Base-by-base conservation (phyloP, 2,797 vertebrate genomes). In the Numenius phaeopus region DNA sequence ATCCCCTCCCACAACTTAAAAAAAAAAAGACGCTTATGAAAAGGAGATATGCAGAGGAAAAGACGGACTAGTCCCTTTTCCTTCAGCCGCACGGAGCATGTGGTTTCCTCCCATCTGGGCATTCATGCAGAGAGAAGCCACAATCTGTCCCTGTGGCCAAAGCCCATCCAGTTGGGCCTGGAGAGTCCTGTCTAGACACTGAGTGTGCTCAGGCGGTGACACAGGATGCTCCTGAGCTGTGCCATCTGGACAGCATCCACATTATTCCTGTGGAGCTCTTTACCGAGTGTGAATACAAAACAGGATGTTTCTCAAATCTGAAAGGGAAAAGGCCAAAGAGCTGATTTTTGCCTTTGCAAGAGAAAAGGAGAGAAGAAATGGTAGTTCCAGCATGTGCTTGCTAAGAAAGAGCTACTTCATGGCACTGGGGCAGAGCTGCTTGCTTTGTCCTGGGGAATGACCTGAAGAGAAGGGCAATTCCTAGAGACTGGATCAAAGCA, bases 251-350 rank as follows among this genome's bases (percentile, higher is more conserved):
- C 79, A 67, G 3, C 40, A 67, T 79, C 62, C 9, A 6, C 19
- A n/a, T 81, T 82, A 76, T 91, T 92, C 32, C 49, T 49, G 54
- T 65, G 46, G 49, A 89, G 14, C 12, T 73, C 40, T 94, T 83
- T 55, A 82, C 55, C 0, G 0, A 21, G 42, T 39, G 11, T 39
- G 73, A 39, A 57, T 84, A 66, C 69, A 89, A 92, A 96, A 32
- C 93, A 91, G 59, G 64, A 82, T 76, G 30, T 87, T 92, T 71
- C 79, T 92, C 59, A 92, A 79, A 76, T 14, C 32, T 23, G n/a
- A 83, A 88, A 83, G 15, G 64, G 37, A 90, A 83, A 91, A 75
- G 9, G 34, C 46, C 72, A 49, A 89, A 89, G 20, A 81, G 39
- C 69, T 6, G 14, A 80, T 22, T 65, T 57, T 83, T 65, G 22